phyloP scores from a whole-genome alignment of 92 coral and sea anemone genomes.

The Siderastrea radians region DNA sequence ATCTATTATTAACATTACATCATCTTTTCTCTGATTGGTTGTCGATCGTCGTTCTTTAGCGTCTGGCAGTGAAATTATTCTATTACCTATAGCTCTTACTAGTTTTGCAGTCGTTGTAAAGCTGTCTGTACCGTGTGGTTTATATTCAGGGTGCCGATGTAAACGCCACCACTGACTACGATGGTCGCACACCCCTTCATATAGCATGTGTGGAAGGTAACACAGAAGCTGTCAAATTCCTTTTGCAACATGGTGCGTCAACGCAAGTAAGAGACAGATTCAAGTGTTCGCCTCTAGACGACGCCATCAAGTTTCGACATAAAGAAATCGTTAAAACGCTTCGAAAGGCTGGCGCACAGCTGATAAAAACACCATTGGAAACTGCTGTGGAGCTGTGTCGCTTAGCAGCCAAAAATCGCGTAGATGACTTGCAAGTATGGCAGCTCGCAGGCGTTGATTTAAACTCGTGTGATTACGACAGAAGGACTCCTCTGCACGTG shows the following conservation, averaged over 20 bases:
- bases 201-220: constrained; percentile 91
- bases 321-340: constrained; percentile 83
- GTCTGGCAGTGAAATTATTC: too few species aligned
- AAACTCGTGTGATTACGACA: constrained; percentile 86
- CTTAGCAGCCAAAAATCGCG: constrained; percentile 90
- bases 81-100: too few species aligned
- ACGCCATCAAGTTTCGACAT: constrained; percentile 87
- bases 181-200: constrained; percentile 95
- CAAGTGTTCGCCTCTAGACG: constrained; percentile 88
- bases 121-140: too few species aligned
- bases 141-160: constrained; percentile 82
- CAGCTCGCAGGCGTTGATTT: constrained; percentile 85
- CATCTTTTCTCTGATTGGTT: too few species aligned
- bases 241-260: constrained; percentile 88
- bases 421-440: constrained; percentile 84
- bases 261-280: constrained; percentile 89
- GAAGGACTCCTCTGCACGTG: constrained; percentile 96
- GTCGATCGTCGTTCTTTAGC: too few species aligned
- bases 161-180: constrained; percentile 85
- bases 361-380: constrained; percentile 72
- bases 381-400: constrained; percentile 93
- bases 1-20: too few species aligned
- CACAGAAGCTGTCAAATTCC: constrained; percentile 77
- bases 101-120: too few species aligned
- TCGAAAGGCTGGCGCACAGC: constrained; percentile 78